Percentiles rank a stretch among this genome's conserved stretches.
These are phyloP conservation scores for Lycocerus yunnanus DNA, from an alignment of 2,888 invertebrate species.

Conservation along the genomic window DNA sequence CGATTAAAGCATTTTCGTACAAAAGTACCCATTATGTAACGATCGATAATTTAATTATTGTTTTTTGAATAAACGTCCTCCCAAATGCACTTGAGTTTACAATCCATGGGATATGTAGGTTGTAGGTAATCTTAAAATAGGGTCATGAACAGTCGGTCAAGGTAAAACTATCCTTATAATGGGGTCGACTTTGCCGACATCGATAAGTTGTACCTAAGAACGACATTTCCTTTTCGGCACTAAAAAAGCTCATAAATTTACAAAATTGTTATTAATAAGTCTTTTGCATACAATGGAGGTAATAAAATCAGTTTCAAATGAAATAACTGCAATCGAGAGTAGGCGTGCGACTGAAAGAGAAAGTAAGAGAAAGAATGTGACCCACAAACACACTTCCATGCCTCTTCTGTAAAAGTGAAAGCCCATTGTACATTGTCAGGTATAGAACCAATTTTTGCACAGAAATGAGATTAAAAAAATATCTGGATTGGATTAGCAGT, in stretches of 20 bases:
- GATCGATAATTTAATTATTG: background rate
- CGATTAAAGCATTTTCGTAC: background rate
- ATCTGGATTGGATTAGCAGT: background rate
- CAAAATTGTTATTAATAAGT: background rate
- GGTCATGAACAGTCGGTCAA: slow-evolving; percentile 36
- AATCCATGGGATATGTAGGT: slow-evolving; percentile 35
- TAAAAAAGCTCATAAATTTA: background rate
- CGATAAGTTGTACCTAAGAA: background rate
- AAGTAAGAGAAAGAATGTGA: slow-evolving; percentile 37
- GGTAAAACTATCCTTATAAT: slow-evolving; percentile 34
- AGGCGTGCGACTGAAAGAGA: slow-evolving; percentile 38
- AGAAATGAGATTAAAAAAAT: slow-evolving; percentile 17
- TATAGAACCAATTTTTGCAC: slow-evolving; percentile 1
- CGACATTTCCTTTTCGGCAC: background rate
- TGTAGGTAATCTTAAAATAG: slow-evolving; percentile 36
- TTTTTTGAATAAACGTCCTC: slow-evolving; percentile 26
- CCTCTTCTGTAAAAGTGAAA: slow-evolving; percentile 39
- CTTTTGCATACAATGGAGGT: background rate
- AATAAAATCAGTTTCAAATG: slow-evolving; percentile 2
- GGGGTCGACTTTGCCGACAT: slow-evolving; percentile 16
- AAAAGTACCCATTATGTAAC: background rate
- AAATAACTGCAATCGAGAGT: background rate
- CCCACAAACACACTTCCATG: slow-evolving; percentile 36
- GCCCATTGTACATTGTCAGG: slow-evolving; percentile 27
- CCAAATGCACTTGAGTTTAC: slow-evolving; percentile 35